Base-by-base conservation (phyloP, 2,888 invertebrate species). In the Cataglyphis livida region DNA sequence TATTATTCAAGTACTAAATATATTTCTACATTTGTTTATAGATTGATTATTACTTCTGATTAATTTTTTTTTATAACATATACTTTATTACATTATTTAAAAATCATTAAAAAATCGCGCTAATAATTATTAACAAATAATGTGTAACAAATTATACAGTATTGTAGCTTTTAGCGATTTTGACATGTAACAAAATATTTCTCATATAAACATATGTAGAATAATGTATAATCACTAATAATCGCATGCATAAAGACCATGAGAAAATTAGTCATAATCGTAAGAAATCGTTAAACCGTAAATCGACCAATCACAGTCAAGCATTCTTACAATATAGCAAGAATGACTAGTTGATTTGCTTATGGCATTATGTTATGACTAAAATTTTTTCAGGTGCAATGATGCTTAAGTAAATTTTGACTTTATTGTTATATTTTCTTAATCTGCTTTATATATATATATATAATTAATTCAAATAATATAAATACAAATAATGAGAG, bases 1-100 rank as follows among this genome's bases (percentile, higher is more conserved):
- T 85, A 87, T 90, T 89, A 70, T 84, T 86, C 84, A 74, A 81
- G 74, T 74, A 83, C 81, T 87, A 79, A 76, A 10, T 83, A 65
- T 64, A 41, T 84, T 65, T 76, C 18, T 41, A 32, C 18, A 66
- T 54, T 66, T 15, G 66, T 21, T 44, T 82, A 66, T 68, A 71
- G 51, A 71, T 35, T 35, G 12, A 18, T 44, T 44, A 44, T 12
- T 44, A 44, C 12, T 44, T 12, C 15, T 0, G 44, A 15, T 44
- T 15, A 44, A 44, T 12, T 44, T 44, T 44, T 44, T 44, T 44
- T 44, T 35, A 35, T 35, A 44, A 3, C 44, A 44, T 15, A 48
- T 51, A 51, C 2, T 51, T 51, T 51, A 51, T 85, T 79, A n/a
- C 75, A 85, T 73, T 48, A 61, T 65, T 73, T 66, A 66, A 81